A percentile compares a stretch with the other conserved stretches of the same genome.
Evolutionary conservation across 2,888 invertebrate species (phyloP).

Genomic region (Chromoteleia sp.): DNA sequence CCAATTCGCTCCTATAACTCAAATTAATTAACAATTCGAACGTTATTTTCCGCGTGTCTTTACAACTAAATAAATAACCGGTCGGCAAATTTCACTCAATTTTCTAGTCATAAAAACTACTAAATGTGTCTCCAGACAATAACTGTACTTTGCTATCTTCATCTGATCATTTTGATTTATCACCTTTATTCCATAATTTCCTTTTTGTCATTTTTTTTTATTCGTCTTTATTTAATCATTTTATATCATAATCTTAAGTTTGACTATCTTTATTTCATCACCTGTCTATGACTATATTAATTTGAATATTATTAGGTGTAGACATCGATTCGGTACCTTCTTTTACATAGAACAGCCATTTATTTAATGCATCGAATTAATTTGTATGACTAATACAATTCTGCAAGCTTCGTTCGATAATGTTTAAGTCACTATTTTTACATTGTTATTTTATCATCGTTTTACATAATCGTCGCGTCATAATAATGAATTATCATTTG

Average conservation of each 20-base stretch:
- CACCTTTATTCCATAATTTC: background rate
- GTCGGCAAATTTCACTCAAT: constrained; percentile 19
- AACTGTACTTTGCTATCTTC: background rate
- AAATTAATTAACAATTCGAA: constrained; percentile 39
- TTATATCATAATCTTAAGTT: background rate
- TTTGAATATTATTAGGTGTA: too few species aligned
- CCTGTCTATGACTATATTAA: too few species aligned
- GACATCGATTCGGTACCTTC: too few species aligned
- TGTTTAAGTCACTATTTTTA: too few species aligned
- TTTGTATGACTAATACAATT: too few species aligned
- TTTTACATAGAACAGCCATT: too few species aligned
- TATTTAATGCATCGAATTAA: too few species aligned
- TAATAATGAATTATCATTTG: too few species aligned
- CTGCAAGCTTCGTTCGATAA: too few species aligned
- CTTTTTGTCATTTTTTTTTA: background rate
- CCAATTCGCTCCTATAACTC: constrained; percentile 16
- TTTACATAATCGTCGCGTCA: too few species aligned
- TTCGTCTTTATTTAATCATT: background rate
- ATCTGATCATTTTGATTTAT: constrained; percentile 7
- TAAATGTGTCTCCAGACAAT: background rate
- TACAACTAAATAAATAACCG: background rate
- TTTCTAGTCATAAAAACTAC: background rate
- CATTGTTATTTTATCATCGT: too few species aligned
- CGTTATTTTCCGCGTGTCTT: constrained; percentile 24
- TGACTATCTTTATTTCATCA: too few species aligned